Conservation (phyloP, 2,888 invertebrate species). For the Volucella bombylans region DNA sequence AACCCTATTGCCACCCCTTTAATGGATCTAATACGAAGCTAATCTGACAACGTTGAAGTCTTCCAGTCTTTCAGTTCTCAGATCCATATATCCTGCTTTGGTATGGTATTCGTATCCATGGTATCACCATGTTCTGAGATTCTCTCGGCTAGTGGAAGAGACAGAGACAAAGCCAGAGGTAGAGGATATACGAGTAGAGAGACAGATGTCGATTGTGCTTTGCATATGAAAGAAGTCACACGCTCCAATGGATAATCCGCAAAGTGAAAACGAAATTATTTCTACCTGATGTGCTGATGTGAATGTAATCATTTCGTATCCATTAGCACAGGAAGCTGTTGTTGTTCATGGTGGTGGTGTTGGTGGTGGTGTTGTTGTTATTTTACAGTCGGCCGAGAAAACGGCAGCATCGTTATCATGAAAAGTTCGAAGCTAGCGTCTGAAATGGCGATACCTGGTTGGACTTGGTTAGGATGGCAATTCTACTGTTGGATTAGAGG, state of each 20-base stretch:
- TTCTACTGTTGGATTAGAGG: slow-evolving; percentile 32
- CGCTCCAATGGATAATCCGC: slow-evolving; percentile 66
- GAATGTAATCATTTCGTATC: slow-evolving; percentile 68
- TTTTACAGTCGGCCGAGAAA: not conserved
- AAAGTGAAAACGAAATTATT: slow-evolving; percentile 73
- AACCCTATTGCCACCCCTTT: not conserved
- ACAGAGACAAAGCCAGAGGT: not conserved
- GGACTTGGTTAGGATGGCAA: not conserved
- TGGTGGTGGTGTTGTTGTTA: slow-evolving; percentile 41
- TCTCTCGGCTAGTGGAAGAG: not conserved
- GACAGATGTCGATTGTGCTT: slow-evolving; percentile 50
- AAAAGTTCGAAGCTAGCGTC: not conserved
- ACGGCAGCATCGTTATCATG: slow-evolving; percentile 43
- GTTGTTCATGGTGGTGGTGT: slow-evolving; percentile 21
- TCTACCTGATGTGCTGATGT: slow-evolving; percentile 70
- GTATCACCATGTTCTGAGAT: not conserved
- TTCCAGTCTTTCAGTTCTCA: too few species aligned
- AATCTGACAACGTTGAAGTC: slow-evolving; percentile 3
- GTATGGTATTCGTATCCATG: too few species aligned
- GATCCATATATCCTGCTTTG: too few species aligned
- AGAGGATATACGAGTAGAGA: not conserved
- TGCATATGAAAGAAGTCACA: slow-evolving; percentile 66
- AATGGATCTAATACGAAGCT: slow-evolving; percentile 18
- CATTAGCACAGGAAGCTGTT: slow-evolving; percentile 39
- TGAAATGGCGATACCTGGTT: not conserved